phyloP scores from a whole-genome alignment of 53 echinoderm and acorn worm genomes.

The Zoroaster sp. region DNA sequence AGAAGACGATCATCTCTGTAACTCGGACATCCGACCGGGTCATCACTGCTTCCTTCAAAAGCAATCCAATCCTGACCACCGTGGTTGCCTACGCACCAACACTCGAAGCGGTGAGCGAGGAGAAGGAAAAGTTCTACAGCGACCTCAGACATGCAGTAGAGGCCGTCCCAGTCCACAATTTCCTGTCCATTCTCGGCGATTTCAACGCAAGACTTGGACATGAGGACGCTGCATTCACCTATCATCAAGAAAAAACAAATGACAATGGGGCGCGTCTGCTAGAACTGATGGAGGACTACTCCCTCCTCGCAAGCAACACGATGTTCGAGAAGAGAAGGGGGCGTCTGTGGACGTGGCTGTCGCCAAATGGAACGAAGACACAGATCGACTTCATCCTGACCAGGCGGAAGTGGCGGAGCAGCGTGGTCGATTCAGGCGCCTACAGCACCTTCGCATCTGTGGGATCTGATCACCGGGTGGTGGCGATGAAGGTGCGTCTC shows the following conservation, averaged over 20 bases:
- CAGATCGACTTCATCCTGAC: slow-evolving; percentile 59
- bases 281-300: slow-evolving; percentile 23
- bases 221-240: slow-evolving; percentile 33
- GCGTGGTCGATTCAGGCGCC: background rate
- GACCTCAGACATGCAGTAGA: background rate
- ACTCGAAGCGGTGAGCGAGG: background rate
- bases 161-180: background rate
- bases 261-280: slow-evolving; percentile 20
- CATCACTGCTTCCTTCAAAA: slow-evolving; percentile 6
- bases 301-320: slow-evolving; percentile 16
- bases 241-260: slow-evolving; percentile 42
- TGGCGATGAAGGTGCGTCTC: too few species aligned
- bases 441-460: background rate
- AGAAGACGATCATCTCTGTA: background rate
- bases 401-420: slow-evolving; percentile 56
- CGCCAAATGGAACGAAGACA: background rate
- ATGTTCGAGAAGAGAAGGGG: slow-evolving; percentile 41
- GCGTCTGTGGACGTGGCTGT: slow-evolving; percentile 45
- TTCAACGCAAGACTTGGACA: slow-evolving; percentile 3
- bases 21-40: background rate
- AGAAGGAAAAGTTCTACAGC: background rate
- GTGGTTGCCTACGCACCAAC: slow-evolving; percentile 17
- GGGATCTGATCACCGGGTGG: too few species aligned
- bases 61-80: slow-evolving; percentile 8
- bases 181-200: background rate